Evolutionary conservation across 2,797 vertebrate species (phyloP).

Genomic region (Pangasius larnaudii): DNA sequence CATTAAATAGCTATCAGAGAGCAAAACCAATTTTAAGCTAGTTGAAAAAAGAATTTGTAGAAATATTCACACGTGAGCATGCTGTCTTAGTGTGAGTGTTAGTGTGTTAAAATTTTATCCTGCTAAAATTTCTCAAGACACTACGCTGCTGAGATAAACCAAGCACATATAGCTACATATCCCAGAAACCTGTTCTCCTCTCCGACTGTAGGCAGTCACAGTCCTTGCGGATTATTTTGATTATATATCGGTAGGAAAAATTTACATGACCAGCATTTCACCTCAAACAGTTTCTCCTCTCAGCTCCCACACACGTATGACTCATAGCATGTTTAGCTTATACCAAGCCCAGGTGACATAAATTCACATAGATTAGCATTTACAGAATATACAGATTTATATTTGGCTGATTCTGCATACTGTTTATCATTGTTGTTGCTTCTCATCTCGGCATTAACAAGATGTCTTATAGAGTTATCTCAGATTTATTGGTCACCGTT

Average conservation of each 20-base stretch:
- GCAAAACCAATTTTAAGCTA: background rate
- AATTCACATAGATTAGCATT: background rate
- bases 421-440: conserved; percentile 28
- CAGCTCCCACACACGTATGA: conserved; percentile 17
- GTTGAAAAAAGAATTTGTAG: background rate
- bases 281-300: background rate
- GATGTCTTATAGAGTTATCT: background rate
- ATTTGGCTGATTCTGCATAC: conserved; percentile 27
- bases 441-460: background rate
- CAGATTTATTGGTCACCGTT: conserved; percentile 55
- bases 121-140: background rate
- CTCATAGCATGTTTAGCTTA: background rate
- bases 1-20: background rate
- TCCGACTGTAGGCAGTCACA: background rate
- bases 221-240: conserved; percentile 17
- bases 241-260: background rate
- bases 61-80: background rate
- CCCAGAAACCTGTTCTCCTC: conserved; percentile 1
- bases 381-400: background rate
- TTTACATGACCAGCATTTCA: conserved; percentile 5
- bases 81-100: background rate
- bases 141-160: background rate
- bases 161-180: background rate
- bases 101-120: background rate
- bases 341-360: background rate